Evolutionary conservation across 2,113 vertebrate genomes (phyloP), one percentile per base, ranked within the genome.

Genomic region (Condylura cristata): DNA sequence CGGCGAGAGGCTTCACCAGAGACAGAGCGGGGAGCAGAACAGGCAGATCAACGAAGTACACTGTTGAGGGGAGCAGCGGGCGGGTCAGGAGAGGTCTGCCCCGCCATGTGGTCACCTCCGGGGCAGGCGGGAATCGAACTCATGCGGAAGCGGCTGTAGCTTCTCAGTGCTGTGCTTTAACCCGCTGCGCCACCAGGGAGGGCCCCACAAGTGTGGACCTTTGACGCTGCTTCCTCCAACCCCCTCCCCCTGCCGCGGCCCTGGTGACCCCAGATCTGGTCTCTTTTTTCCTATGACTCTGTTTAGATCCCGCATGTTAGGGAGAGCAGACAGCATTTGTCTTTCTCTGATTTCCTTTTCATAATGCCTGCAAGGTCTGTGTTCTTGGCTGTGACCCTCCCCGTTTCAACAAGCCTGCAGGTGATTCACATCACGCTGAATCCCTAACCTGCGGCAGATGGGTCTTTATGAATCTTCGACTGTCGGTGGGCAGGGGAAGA

Each of bases 341-440:
- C 34, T 70, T 39, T 68, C 5, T 68, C 66, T 70, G 60, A 30
- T 6, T 61, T 28, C 28, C 7, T 28, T 53, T 11, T 17, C 56
- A 60, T 7, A 60, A 2, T 60, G 56, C 10, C 56, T 20, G 24
- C 28, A 26, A 61, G 60, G 26, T 4, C 60, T 61, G 28, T 61
- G 24, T 61, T 61, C 24, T 61, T 30, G 60, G 60, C 12, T 61
- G 60, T 30, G 10, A 20, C 26, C 28, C 60, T 61, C 60, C 28
- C 10, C 32, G 34, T 34, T 70, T 66, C 14, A 60, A 46, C 8
- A 24, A 65, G 37, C 53, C 24, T 12, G 12, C 37, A 28, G 63
- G 20, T 24, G 32, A 37, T 60, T 68, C 71, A 0, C n/a, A 48
- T 28, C 10, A 2, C 0, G 0, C 39, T 11, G 13, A 44, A 61